Conservation (phyloP, 2,797 vertebrate genomes). For the Danio kyathit region DNA sequence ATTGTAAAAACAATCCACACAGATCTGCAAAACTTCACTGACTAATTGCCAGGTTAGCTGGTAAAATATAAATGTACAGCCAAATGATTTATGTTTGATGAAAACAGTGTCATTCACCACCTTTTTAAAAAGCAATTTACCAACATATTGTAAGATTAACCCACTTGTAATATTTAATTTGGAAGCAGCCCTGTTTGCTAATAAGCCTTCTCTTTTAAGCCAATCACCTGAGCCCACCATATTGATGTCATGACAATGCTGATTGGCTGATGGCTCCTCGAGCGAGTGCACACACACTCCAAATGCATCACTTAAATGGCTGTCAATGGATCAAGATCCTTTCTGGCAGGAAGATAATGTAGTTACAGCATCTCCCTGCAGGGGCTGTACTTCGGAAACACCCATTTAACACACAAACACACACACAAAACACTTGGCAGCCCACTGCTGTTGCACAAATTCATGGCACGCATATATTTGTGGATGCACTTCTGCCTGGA, state of each 20-base stretch:
- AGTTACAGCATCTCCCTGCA: background rate
- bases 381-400: background rate
- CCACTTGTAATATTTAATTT: background rate
- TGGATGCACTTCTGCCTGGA: slow-evolving; percentile 42
- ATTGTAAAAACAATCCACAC: too few relatives aligned
- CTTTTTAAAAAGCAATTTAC: too few relatives aligned
- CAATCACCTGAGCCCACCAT: background rate
- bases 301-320: background rate
- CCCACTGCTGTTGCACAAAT: background rate
- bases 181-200: background rate
- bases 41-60: too few relatives aligned
- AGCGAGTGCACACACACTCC: background rate
- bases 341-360: background rate
- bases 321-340: background rate
- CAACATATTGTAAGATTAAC: background rate
- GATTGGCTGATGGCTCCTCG: background rate
- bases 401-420: background rate
- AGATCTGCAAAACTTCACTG: too few relatives aligned
- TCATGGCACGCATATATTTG: slow-evolving; percentile 21
- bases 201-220: background rate
- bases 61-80: too few relatives aligned
- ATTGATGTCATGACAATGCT: background rate
- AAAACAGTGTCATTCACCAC: too few relatives aligned
- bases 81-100: too few relatives aligned
- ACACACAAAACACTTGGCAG: background rate